These are phyloP conservation scores for Ganaspis sp. DNA, from an alignment of 1,140 invertebrate genomes.

Conservation along the genomic window DNA sequence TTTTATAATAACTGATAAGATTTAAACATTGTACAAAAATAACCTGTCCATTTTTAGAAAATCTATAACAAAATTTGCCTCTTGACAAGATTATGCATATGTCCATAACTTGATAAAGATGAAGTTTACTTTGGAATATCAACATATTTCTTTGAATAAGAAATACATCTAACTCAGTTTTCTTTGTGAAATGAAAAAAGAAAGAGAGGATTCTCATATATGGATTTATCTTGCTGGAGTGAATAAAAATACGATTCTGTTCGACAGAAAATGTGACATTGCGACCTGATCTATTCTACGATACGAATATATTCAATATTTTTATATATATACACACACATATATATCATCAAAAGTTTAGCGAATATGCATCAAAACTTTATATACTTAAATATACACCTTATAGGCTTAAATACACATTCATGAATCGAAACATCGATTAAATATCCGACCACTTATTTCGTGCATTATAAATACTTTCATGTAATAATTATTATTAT, in stretches of 20 bases:
- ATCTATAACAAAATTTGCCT: neutral
- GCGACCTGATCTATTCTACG: slow-evolving; percentile 14
- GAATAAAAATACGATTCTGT: neutral
- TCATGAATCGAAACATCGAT: slow-evolving; percentile 25
- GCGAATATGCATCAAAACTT: neutral
- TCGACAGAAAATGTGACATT: neutral
- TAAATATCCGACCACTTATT: slow-evolving; percentile 19
- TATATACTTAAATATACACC: slow-evolving; percentile 3
- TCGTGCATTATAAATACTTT: neutral
- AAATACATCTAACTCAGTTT: neutral
- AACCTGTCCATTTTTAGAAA: neutral
- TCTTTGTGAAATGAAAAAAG: neutral
- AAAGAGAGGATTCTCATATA: slow-evolving; percentile 27
- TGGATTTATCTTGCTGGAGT: slow-evolving; percentile 8
- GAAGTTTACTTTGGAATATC: neutral
- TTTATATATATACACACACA: neutral
- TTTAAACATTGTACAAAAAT: too few relatives aligned
- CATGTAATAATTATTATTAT: neutral
- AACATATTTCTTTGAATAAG: neutral
- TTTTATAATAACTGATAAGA: too few relatives aligned
- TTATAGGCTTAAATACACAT: neutral
- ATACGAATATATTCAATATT: slow-evolving; percentile 23
- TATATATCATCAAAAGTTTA: slow-evolving; percentile 1
- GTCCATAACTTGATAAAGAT: neutral
- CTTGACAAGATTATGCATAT: neutral